Conservation (phyloP, 2,113 vertebrate species). For the Triplophysa rosa region DNA sequence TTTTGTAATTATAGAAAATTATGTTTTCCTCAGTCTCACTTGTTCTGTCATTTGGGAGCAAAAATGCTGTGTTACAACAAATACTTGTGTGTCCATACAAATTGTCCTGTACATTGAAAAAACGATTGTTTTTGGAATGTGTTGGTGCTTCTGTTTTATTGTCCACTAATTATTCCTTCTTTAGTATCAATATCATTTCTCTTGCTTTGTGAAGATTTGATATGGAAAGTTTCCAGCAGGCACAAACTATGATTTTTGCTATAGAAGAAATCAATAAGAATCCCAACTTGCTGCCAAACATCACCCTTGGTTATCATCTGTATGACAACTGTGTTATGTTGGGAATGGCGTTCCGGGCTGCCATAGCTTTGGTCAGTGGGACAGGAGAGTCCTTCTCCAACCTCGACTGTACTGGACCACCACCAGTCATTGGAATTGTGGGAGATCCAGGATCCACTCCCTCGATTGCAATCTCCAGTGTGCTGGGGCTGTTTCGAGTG, state of each 20-base stretch:
- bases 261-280: slow-evolving; percentile 60
- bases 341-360: slow-evolving; percentile 55
- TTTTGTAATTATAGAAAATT: too few species aligned
- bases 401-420: neutral
- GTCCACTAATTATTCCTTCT: too few species aligned
- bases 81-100: too few species aligned
- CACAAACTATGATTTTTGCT: slow-evolving; percentile 58
- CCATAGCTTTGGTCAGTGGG: slow-evolving; percentile 50
- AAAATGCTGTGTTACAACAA: too few species aligned
- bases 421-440: slow-evolving; percentile 31
- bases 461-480: slow-evolving; percentile 62
- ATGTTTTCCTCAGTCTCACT: too few species aligned
- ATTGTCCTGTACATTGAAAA: too few species aligned
- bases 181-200: neutral
- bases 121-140: too few species aligned
- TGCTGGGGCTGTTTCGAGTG: slow-evolving; percentile 58
- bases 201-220: slow-evolving; percentile 2
- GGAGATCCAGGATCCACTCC: slow-evolving; percentile 60
- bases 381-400: neutral
- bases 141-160: too few species aligned
- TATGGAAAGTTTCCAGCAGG: slow-evolving; percentile 43
- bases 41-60: too few species aligned
- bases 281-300: slow-evolving; percentile 50
- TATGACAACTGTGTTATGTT: slow-evolving; percentile 51
- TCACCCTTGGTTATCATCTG: slow-evolving; percentile 54